Conservation (phyloP, 2,888 invertebrate species). For the Griposia aprilina region DNA sequence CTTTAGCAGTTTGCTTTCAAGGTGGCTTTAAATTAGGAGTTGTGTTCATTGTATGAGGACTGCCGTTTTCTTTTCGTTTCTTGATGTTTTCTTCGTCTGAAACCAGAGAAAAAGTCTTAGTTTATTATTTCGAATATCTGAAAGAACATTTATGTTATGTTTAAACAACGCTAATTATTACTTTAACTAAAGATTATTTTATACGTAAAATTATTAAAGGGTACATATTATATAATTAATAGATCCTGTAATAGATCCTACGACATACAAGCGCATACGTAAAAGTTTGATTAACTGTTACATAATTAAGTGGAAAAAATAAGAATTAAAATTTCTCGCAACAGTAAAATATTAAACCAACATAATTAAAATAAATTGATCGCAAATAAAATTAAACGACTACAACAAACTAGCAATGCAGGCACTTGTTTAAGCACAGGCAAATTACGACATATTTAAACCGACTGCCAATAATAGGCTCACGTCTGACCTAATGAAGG, state of each 20-base stretch:
- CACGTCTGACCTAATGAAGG: constrained; percentile 77
- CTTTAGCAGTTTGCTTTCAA: constrained; percentile 44
- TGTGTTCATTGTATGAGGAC: constrained; percentile 25
- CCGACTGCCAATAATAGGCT: constrained; percentile 65
- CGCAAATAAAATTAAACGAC: constrained; percentile 42
- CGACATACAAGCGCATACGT: neutral
- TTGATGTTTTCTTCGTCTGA: constrained; percentile 32
- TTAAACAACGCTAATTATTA: neutral
- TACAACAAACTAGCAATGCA: constrained; percentile 35
- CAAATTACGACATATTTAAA: constrained; percentile 67
- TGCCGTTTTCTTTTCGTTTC: neutral
- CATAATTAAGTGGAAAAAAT: neutral
- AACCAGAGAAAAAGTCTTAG: constrained; percentile 28
- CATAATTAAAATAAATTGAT: constrained; percentile 45
- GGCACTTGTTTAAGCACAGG: constrained; percentile 49
- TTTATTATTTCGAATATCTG: neutral
- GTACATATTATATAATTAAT: too few relatives aligned
- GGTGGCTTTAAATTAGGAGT: constrained; percentile 48
- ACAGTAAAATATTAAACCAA: constrained; percentile 15
- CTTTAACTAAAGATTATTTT: neutral
- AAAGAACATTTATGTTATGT: neutral
- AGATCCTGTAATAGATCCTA: neutral
- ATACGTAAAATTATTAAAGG: neutral
- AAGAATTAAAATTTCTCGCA: neutral
- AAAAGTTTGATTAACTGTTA: neutral